Evolutionary conservation across 2,888 invertebrate genomes (phyloP).

Genomic region (Hydrotaea cyrtoneurina): DNA sequence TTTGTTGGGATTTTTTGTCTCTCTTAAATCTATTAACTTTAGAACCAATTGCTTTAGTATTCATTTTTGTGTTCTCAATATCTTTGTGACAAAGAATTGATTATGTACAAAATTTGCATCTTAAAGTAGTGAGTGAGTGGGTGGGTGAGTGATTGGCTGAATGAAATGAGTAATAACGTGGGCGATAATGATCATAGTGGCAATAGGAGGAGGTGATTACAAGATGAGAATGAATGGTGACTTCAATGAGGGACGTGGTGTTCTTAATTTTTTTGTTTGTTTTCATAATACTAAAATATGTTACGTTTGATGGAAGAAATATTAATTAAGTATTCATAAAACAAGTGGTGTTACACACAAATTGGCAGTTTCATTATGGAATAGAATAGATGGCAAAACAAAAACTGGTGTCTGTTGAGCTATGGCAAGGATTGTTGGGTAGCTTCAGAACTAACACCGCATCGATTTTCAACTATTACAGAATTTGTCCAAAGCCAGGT

Average conservation of each 20-base stretch:
- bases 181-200: neutral
- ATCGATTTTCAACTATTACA: too few relatives aligned
- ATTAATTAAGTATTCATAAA: conserved; percentile 28
- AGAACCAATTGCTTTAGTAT: conserved; percentile 74
- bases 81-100: conserved; percentile 66
- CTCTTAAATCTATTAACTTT: conserved; percentile 71
- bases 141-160: neutral
- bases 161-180: neutral
- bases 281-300: conserved; percentile 5
- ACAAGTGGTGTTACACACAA: conserved; percentile 2
- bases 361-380: conserved; percentile 48
- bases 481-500: too few relatives aligned
- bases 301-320: neutral
- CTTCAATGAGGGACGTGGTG: too few relatives aligned
- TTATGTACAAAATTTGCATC: conserved; percentile 67
- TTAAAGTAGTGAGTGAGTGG: conserved; percentile 24
- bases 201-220: too few relatives aligned
- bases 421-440: too few relatives aligned
- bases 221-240: neutral
- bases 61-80: conserved; percentile 49
- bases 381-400: conserved; percentile 31
- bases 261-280: too few relatives aligned
- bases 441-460: too few relatives aligned
- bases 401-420: too few relatives aligned
- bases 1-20: conserved; percentile 41